Evolutionary conservation across 2,888 invertebrate genomes (phyloP).

Genomic region (Ptychoptera contaminata): DNA sequence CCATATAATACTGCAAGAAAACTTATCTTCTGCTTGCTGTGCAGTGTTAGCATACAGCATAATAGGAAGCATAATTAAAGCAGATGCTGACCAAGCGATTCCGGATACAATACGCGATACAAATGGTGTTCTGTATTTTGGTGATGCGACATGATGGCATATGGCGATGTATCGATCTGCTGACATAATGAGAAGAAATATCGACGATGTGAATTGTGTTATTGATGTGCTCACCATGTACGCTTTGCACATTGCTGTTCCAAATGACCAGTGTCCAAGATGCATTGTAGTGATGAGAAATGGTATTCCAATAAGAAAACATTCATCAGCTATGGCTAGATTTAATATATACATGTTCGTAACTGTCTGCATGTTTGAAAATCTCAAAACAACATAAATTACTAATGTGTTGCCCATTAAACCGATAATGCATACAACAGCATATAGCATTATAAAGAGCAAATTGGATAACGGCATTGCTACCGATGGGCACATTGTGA

Average conservation of each 20-base stretch:
- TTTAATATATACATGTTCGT: conserved; percentile 81
- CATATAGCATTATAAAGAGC: conserved; percentile 51
- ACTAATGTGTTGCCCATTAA: conserved; percentile 70
- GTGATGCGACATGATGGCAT: conserved; percentile 72
- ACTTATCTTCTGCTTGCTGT: conserved; percentile 33
- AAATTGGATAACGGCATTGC: conserved; percentile 35
- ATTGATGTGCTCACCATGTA: conserved; percentile 76
- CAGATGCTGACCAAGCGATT: conserved; percentile 65
- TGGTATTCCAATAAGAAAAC: conserved; percentile 70
- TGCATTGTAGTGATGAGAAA: conserved; percentile 69
- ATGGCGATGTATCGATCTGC: conserved; percentile 73
- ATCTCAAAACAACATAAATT: conserved; percentile 67
- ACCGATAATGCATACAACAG: conserved; percentile 65
- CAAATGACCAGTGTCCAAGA: conserved; percentile 64
- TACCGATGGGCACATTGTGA: conserved; percentile 28
- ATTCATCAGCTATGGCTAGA: conserved; percentile 73
- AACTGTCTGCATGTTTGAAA: conserved; percentile 79
- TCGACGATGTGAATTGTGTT: conserved; percentile 75
- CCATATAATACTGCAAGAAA: conserved; percentile 60
- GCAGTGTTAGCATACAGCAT: conserved; percentile 61
- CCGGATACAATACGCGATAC: conserved; percentile 62
- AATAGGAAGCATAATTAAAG: conserved; percentile 66
- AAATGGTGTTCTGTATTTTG: conserved; percentile 61
- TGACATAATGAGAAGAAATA: conserved; percentile 74
- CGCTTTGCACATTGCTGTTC: conserved; percentile 63